Conservation (phyloP, 2,888 invertebrate genomes). For the Eupithecia subfuscata region DNA sequence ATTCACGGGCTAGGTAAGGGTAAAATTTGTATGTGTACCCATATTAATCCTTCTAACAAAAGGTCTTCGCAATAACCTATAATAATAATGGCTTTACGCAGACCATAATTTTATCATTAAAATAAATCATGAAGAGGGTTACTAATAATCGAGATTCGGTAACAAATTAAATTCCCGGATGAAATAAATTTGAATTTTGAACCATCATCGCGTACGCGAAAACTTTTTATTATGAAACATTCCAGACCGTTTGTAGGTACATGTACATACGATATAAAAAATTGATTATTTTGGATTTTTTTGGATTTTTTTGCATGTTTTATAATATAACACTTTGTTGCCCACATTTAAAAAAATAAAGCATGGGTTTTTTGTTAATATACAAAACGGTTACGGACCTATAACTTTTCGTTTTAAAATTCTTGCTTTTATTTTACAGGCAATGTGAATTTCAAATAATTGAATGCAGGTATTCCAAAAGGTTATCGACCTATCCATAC, state of each 20-base stretch:
- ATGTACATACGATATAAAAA: neutral
- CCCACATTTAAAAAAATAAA: neutral
- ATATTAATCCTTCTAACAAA: constrained; percentile 26
- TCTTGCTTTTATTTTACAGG: neutral
- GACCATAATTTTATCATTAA: constrained; percentile 26
- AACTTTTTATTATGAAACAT: constrained; percentile 5
- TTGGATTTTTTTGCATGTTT: neutral
- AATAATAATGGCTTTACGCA: constrained; percentile 25
- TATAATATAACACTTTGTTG: neutral
- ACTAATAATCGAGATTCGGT: constrained; percentile 16
- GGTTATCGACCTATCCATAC: constrained; percentile 54
- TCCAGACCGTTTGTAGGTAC: neutral
- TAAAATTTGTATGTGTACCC: constrained; percentile 16
- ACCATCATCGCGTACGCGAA: neutral
- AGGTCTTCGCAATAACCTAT: constrained; percentile 11
- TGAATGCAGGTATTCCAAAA: constrained; percentile 13
- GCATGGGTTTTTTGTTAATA: neutral
- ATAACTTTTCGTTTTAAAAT: neutral
- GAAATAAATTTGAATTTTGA: constrained; percentile 18
- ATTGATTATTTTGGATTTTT: neutral
- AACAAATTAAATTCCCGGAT: constrained; percentile 25
- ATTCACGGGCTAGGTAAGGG: constrained; percentile 2
- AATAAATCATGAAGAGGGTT: constrained; percentile 29
- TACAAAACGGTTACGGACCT: too few relatives aligned
- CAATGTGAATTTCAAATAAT: neutral